Conservation (phyloP, 2,113 vertebrate species). For the Greenwoodochromis staneri region DNA sequence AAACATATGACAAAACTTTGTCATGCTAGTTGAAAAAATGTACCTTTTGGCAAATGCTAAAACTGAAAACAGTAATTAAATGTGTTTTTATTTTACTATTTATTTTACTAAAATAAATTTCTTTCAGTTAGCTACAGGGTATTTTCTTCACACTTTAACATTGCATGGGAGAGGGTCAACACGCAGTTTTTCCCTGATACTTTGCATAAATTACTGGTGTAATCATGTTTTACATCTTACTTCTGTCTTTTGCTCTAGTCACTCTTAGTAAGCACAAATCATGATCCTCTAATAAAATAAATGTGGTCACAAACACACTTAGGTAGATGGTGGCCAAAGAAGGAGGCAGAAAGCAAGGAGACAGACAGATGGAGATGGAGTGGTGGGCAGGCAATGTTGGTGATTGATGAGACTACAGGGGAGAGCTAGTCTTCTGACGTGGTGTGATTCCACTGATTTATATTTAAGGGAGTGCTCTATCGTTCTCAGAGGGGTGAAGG, state of each 20-base stretch:
- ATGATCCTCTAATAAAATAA: background rate
- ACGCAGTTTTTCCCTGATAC: background rate
- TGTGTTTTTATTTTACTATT: background rate
- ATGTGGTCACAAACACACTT: background rate
- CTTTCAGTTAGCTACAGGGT: background rate
- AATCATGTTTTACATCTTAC: background rate
- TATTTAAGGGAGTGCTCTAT: slow-evolving; percentile 58
- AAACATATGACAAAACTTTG: background rate
- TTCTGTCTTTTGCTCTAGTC: background rate
- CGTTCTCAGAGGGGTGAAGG: slow-evolving; percentile 46
- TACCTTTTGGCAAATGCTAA: background rate
- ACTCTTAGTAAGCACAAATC: background rate
- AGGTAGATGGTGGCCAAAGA: background rate
- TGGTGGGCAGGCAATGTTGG: slow-evolving; percentile 12
- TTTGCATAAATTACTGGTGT: background rate
- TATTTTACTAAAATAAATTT: background rate
- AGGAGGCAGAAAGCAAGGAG: background rate
- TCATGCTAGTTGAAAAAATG: background rate
- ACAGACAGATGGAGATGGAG: slow-evolving; percentile 19
- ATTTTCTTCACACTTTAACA: background rate
- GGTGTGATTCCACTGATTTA: slow-evolving; percentile 63
- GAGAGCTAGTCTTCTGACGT: slow-evolving; percentile 50
- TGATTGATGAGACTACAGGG: slow-evolving; percentile 62
- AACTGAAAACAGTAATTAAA: background rate
- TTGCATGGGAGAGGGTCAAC: background rate